Evolutionary conservation across 2,113 vertebrate genomes (phyloP).

Genomic region (Dasyprocta punctata): DNA sequence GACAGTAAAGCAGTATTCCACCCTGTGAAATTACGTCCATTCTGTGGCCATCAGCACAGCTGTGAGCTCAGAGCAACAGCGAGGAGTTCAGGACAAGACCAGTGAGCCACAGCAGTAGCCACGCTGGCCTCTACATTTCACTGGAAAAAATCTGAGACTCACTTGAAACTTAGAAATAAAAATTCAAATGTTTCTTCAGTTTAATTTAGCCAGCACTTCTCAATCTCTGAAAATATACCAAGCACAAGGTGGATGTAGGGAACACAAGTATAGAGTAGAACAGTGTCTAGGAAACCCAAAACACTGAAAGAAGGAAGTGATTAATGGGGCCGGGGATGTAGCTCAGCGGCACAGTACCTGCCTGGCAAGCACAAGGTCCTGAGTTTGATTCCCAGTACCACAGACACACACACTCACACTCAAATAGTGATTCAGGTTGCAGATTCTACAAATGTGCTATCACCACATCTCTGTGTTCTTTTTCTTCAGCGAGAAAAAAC

Average conservation of each 20-base stretch:
- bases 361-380: too few relatives aligned
- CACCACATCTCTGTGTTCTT: neutral
- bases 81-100: neutral
- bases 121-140: neutral
- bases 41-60: neutral
- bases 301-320: neutral
- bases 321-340: neutral
- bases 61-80: accelerated
- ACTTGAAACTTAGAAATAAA: neutral
- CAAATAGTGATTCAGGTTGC: neutral
- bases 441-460: neutral
- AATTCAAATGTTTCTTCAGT: neutral
- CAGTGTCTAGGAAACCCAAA: neutral
- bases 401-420: too few relatives aligned
- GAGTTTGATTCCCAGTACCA: too few relatives aligned
- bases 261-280: neutral
- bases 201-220: neutral
- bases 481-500: neutral
- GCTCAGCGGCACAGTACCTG: too few relatives aligned
- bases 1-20: neutral
- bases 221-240: neutral
- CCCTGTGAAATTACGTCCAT: neutral
- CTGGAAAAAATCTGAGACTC: neutral
- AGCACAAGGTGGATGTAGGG: neutral
- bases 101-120: too few relatives aligned